Conservation (phyloP, 2,113 vertebrate species). For the Archocentrus centrarchus region DNA sequence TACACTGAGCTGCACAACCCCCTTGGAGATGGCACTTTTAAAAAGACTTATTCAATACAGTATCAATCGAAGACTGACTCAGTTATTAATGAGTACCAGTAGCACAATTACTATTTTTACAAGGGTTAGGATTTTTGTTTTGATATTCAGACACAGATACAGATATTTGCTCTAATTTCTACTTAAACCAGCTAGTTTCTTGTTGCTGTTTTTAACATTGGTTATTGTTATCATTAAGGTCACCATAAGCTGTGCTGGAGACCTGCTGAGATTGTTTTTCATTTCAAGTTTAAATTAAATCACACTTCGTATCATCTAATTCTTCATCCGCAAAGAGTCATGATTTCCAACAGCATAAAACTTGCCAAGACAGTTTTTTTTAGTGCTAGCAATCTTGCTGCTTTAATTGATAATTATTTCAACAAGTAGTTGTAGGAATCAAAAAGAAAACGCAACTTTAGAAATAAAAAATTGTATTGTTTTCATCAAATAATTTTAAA, state of each 20-base stretch:
- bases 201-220: not conserved
- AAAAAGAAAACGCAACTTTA: not conserved
- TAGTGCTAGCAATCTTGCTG: not conserved
- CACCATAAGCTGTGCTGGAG: not conserved
- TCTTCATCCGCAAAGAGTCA: too few species aligned
- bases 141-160: not conserved
- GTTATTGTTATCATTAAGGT: not conserved
- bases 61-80: not conserved
- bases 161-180: not conserved
- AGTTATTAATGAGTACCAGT: not conserved
- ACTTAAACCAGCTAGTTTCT: not conserved
- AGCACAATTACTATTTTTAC: not conserved
- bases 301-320: not conserved
- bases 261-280: not conserved
- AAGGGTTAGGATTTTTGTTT: not conserved
- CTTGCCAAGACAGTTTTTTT: not conserved
- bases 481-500: not conserved
- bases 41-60: not conserved
- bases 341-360: not conserved
- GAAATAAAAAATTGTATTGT: not conserved
- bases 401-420: not conserved
- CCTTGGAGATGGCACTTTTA: not conserved
- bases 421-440: not conserved
- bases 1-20: conserved; percentile 16
- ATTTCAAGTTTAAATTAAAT: not conserved